These are phyloP conservation scores for Pseudochromis fuscus DNA, from an alignment of 2,797 vertebrate genomes.

Conservation along the genomic window DNA sequence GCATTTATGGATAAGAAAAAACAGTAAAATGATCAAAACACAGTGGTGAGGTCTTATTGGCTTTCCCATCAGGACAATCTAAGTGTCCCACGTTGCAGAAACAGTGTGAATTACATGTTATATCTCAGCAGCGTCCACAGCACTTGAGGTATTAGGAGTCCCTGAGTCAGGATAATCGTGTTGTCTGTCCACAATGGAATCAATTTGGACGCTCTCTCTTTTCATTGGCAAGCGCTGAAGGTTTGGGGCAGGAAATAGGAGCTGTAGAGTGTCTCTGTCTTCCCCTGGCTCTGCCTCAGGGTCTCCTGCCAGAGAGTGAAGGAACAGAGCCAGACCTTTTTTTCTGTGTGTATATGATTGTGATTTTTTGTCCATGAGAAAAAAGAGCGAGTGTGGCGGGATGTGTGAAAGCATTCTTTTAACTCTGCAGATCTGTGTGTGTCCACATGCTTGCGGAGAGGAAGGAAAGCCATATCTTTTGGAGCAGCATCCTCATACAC, in stretches of 20 bases:
- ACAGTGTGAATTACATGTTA: slow-evolving; percentile 15
- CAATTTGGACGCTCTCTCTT: slow-evolving; percentile 74
- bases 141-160: slow-evolving; percentile 55
- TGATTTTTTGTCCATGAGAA: slow-evolving; percentile 59
- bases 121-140: slow-evolving; percentile 30
- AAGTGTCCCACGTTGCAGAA: neutral
- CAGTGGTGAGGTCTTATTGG: neutral
- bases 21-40: neutral
- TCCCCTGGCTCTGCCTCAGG: slow-evolving; percentile 67
- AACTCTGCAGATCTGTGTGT: slow-evolving; percentile 41
- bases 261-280: slow-evolving; percentile 61
- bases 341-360: slow-evolving; percentile 37
- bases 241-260: slow-evolving; percentile 80
- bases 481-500: slow-evolving; percentile 62
- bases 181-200: slow-evolving; percentile 69
- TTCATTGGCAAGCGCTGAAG: slow-evolving; percentile 77
- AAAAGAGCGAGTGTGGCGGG: slow-evolving; percentile 35
- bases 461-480: slow-evolving; percentile 83
- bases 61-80: neutral
- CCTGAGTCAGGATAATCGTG: slow-evolving; percentile 72
- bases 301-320: slow-evolving; percentile 69
- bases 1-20: neutral
- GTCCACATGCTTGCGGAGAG: slow-evolving; percentile 69
- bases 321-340: slow-evolving; percentile 64
- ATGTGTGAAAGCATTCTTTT: slow-evolving; percentile 55